Base-by-base conservation (phyloP, 2,113 vertebrate species). In the Erythrocercus mccallii region DNA sequence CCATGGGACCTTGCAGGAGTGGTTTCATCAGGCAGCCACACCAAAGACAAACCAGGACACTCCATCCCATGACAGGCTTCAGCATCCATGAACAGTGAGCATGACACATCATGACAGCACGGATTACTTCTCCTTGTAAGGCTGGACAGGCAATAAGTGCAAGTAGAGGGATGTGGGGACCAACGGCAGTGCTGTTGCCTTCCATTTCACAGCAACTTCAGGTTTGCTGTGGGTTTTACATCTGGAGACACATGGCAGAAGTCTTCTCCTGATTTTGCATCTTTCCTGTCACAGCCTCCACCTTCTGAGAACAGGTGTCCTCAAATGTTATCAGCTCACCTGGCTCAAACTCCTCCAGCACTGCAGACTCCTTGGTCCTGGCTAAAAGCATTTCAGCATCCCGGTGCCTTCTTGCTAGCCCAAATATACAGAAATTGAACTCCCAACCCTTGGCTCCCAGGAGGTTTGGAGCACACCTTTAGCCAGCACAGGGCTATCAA, bases 351-450 rank as follows among this genome's bases (percentile, higher is more conserved):
- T 0, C 9, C 37, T 72, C 25, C n/a, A 88, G 37, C 13, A 16
- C 31, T 57, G 33, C n/a, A 73, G 38, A 45, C 3, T 66, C 10
- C 6, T 25, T 5, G 15, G 8, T 38, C 38, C 47, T 57, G 31
- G 28, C 14, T 30, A 65, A 74, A 91, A 77, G 18, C 0, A 0
- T n/a, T 80, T 28, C 12, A 70, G 51, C 1, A 0, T 53, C 69
- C 31, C 35, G 19, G 14, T 51, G 48, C 9, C 42, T 57, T 53
- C 40, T 90, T 82, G 19, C 31, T 60, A 64, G 12, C 24, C 37
- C 22, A 42, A 81, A 56, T 15, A 33, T 11, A n/a, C 10, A 31
- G 33, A 18, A 25, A 4, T 2, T 60, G 20, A 77, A 24, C 20
- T 71, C 44, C 30, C 35, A 90, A 0, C 31, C 57, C 31, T 48